Evolutionary conservation across 2,113 vertebrate genomes (phyloP).

Genomic region (Chloropsis cyanopogon): DNA sequence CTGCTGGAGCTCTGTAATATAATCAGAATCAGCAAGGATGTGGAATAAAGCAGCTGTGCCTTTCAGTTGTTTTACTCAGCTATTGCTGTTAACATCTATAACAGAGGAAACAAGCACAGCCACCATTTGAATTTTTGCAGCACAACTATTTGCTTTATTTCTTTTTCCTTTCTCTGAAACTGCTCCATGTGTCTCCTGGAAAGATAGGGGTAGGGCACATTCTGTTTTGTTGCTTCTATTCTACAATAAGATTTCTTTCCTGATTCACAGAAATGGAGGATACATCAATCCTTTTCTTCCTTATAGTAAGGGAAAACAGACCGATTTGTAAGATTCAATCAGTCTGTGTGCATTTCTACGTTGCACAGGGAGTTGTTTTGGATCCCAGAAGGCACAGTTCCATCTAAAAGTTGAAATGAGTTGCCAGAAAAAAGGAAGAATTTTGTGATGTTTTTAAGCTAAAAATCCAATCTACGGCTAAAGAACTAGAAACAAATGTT

Average conservation of each 20-base stretch:
- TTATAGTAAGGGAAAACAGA: background rate
- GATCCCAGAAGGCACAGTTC: background rate
- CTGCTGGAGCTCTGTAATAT: conserved; percentile 59
- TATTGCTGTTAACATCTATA: conserved; percentile 41
- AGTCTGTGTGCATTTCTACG: background rate
- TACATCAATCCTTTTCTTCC: background rate
- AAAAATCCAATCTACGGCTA: background rate
- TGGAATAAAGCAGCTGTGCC: conserved; percentile 72
- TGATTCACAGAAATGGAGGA: background rate
- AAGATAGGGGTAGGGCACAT: background rate
- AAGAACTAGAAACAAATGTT: background rate
- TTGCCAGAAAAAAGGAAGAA: background rate
- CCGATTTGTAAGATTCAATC: background rate
- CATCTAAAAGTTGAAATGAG: background rate
- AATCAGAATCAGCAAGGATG: conserved; percentile 67
- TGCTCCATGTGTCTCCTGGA: background rate
- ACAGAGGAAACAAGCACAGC: conserved; percentile 31
- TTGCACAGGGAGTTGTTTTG: background rate
- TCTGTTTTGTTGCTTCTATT: background rate
- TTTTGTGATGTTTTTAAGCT: background rate
- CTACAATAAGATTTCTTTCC: background rate
- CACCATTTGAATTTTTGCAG: conserved; percentile 4
- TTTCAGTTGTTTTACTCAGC: conserved; percentile 50
- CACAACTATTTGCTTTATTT: background rate
- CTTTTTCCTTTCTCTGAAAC: background rate